Evolutionary conservation across 2,797 vertebrate species (phyloP).

Genomic region (Neopelma chrysocephalum): DNA sequence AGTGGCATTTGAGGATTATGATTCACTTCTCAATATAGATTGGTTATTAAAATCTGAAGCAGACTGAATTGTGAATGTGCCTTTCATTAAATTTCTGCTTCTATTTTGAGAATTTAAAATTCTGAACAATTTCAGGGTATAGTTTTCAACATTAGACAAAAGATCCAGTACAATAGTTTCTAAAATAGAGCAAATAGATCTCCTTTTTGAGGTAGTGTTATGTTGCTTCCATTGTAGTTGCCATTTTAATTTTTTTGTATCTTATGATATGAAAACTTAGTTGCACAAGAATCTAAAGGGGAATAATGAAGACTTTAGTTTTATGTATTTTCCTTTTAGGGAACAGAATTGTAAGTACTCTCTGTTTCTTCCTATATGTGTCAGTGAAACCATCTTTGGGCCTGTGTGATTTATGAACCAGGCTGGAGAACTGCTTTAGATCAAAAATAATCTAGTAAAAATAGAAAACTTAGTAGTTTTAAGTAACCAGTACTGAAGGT

Average conservation of each 20-base stretch:
- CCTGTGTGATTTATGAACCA: not conserved
- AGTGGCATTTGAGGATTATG: slow-evolving; percentile 2
- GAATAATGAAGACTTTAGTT: not conserved
- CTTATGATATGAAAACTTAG: not conserved
- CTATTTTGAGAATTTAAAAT: slow-evolving; percentile 3
- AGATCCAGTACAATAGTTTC: not conserved
- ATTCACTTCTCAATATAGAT: slow-evolving; percentile 11
- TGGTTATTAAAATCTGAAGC: not conserved
- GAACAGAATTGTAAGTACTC: not conserved
- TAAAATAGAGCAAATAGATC: not conserved
- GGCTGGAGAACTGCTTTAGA: not conserved
- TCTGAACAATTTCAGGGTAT: not conserved
- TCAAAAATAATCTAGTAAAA: not conserved
- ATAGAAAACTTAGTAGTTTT: not conserved
- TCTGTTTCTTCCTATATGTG: not conserved
- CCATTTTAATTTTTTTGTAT: not conserved
- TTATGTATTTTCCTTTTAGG: not conserved
- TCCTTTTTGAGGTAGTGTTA: not conserved
- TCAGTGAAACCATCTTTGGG: not conserved
- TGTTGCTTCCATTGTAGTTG: not conserved
- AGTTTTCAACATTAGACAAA: not conserved
- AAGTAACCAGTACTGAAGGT: not conserved
- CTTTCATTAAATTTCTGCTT: slow-evolving; percentile 16
- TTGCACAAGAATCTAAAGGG: not conserved
- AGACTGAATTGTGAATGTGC: not conserved